phyloP scores from a whole-genome alignment of 2,113 vertebrate species.

The Blennius ocellaris region DNA sequence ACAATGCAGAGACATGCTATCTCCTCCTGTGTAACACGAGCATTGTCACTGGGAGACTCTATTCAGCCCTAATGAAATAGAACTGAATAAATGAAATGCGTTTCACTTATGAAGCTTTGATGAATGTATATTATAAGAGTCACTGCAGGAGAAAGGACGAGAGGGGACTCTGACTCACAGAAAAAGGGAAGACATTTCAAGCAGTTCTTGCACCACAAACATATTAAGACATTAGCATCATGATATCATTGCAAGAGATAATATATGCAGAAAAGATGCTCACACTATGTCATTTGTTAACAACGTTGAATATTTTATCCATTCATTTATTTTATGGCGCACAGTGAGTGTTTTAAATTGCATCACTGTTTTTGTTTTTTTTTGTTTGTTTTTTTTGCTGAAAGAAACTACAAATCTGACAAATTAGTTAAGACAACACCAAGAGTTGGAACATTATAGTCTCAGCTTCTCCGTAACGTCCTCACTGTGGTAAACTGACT shows the following conservation, averaged over 20 bases:
- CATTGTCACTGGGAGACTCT: conserved; percentile 23
- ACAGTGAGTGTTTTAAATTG: too few relatives aligned
- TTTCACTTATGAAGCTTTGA: conserved; percentile 33
- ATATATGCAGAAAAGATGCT: background rate
- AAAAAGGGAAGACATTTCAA: background rate
- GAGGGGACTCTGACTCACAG: background rate
- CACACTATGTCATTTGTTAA: too few relatives aligned
- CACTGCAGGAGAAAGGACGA: conserved; percentile 22
- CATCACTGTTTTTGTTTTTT: too few relatives aligned
- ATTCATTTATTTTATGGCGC: too few relatives aligned
- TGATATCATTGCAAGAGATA: conserved; percentile 8
- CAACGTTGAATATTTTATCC: too few relatives aligned
- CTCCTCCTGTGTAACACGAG: conserved; percentile 27
- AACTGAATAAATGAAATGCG: conserved; percentile 36
- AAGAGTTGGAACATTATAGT: too few relatives aligned
- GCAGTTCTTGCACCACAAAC: background rate
- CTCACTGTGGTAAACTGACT: too few relatives aligned
- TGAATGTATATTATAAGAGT: conserved; percentile 36
- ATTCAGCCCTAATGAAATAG: conserved; percentile 41
- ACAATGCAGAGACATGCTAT: conserved; percentile 35
- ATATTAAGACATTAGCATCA: too few relatives aligned
- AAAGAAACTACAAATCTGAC: too few relatives aligned
- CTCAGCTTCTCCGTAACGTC: too few relatives aligned
- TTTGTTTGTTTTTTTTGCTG: too few relatives aligned
- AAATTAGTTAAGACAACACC: too few relatives aligned